These are phyloP conservation scores for Eledone cirrhosa DNA, from an alignment of 2,888 invertebrate species.

Conservation along the genomic window DNA sequence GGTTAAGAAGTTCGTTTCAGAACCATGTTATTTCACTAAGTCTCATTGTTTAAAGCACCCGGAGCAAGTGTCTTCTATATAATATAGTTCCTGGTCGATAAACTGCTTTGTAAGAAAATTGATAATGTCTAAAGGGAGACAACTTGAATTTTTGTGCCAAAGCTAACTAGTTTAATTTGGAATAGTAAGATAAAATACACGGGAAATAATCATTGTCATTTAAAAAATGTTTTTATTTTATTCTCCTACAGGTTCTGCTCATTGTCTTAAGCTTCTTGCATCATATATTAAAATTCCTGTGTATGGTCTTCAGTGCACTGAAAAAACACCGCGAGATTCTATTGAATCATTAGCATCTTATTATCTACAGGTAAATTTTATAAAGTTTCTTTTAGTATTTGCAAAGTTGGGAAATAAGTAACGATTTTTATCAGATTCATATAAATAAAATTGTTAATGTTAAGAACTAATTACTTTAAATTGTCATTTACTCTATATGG, in stretches of 20 bases:
- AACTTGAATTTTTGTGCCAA: no score
- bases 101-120: no score
- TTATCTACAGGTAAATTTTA: slow-evolving; percentile 64
- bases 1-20: no score
- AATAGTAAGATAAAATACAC: neutral
- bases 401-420: neutral
- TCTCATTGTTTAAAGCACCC: no score
- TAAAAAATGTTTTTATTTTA: neutral
- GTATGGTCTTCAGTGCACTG: slow-evolving; percentile 89
- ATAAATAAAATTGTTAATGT: neutral
- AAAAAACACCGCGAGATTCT: slow-evolving; percentile 77
- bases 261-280: slow-evolving; percentile 78
- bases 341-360: slow-evolving; percentile 76
- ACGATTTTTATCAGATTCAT: neutral
- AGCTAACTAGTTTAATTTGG: no score
- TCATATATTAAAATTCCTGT: slow-evolving; percentile 79
- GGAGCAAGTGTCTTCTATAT: no score
- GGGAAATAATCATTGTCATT: neutral
- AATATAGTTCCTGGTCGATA: no score
- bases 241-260: slow-evolving; percentile 67
- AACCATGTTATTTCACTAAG: no score
- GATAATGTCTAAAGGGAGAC: no score
- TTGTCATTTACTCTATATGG: no score
- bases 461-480: no score
- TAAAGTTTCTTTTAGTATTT: no score